Base-by-base conservation (phyloP, 2,113 vertebrate genomes). In the Aptenodytes patagonicus region DNA sequence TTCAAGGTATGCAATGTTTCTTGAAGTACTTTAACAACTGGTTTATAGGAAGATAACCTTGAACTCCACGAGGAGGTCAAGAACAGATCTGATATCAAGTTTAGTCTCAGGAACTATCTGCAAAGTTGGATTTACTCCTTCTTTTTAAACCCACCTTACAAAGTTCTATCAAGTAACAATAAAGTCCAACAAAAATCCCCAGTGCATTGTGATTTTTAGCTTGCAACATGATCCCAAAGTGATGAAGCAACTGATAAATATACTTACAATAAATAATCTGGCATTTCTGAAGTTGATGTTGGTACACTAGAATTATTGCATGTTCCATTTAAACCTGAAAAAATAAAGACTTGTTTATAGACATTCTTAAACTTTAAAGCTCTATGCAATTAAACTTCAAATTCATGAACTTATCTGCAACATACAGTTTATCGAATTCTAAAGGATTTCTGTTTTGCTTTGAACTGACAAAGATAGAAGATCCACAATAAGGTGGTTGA, bases 211-310 rank as follows among this genome's bases (percentile, higher is more conserved):
- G 80, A n/a, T 17, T 70, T 72, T 69, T 19, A 83, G 78, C 75
- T 29, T 73, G 54, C 47, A 90, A 79, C 18, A 13, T 0, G 11
- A 90, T 4, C 78, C 62, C 87, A 72, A 58, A 87, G 62, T 17
- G 54, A 70, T 62, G 71, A 46, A 84, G 58, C 17, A 52, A 60
- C 28, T 1, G n/a, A 92, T 73, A 72, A 93, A 90, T 7, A 73
- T 76, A 98, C 99, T 99, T 97, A 99, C 99, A 98, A 97, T 98
- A 99, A 98, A 98, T 99, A 99, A 98, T 99, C 99, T 21, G 99
- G 98, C 58, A 97, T 98, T 95, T 99, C 99, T 31, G 99, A 98
- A 62, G 99, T 98, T 26, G 99, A 98, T 2, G 98, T 98, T 96
- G 99, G 98, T 97, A 98, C 98, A 91, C 98, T 98, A 96, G 98